Conservation (phyloP, 2,888 invertebrate species). For the Acrocyrtus sp. region DNA sequence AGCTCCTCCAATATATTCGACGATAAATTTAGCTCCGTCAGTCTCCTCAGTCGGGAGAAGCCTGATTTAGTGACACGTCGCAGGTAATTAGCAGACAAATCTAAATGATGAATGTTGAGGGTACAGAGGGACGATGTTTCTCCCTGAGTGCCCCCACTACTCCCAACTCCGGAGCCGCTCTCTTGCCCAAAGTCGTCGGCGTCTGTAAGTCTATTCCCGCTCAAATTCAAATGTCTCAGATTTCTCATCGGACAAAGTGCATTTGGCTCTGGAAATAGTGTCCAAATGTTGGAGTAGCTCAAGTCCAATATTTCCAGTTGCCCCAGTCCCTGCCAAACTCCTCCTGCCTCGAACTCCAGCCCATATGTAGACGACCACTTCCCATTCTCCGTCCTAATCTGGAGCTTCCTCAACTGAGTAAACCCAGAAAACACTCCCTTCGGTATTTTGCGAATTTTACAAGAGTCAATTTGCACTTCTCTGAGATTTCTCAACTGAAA, state of each 20-base stretch:
- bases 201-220: conserved; percentile 82
- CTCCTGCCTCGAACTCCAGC: conserved; percentile 76
- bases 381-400: conserved; percentile 83
- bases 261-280: conserved; percentile 73
- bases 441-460: conserved; percentile 65
- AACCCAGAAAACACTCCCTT: conserved; percentile 45
- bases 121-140: conserved; percentile 66
- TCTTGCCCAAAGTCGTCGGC: conserved; percentile 74
- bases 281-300: conserved; percentile 82
- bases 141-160: background rate
- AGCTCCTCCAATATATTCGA: conserved; percentile 85
- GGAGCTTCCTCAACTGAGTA: conserved; percentile 72
- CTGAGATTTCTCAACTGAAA: conserved; percentile 65
- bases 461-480: conserved; percentile 64
- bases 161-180: background rate
- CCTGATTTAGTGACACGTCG: conserved; percentile 73
- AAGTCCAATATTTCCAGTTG: conserved; percentile 80
- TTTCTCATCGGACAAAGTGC: conserved; percentile 83
- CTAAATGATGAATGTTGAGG: conserved; percentile 79
- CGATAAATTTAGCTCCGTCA: conserved; percentile 83
- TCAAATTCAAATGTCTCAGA: conserved; percentile 84
- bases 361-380: conserved; percentile 81
- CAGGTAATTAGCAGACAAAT: conserved; percentile 84
- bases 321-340: conserved; percentile 77
- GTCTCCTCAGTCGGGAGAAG: conserved; percentile 78